Evolutionary conservation across 1,140 invertebrate species (phyloP), one percentile per base, ranked within the genome.

Genomic region (Drosophila neocordata): DNA sequence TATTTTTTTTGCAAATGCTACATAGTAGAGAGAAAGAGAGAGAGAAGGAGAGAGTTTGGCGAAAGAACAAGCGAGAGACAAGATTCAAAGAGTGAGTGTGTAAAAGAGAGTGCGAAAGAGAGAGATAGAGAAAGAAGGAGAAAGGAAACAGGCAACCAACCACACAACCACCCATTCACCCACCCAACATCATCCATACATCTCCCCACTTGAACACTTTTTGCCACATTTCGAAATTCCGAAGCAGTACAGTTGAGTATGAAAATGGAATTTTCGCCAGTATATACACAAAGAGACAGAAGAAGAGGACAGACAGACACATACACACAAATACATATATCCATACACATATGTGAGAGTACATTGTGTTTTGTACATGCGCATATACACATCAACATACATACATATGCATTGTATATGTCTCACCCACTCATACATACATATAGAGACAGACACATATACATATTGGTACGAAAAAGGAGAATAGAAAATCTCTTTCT

Each of bases 181-280:
- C 41, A 65, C 9, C 15, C 22, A 18, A 51, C 41, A 6, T 35
- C 37, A 6, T 41, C 37, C 35, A 62, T 64, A 73, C 60, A 52
- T 62, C 70, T 75, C 62, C 37, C 71, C 69, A 66, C 73, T 79
- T 74, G 79, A 82, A 82, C 74, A 82, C 74, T 80, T 74, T 82
- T 85, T 71, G 81, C 78, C 41, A 77, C 67, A 85, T 75, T 82
- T 85, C 78, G 75, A 85, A 48, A 85, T 85, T 85, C 82, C 82
- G 75, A 65, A 77, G 83, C 82, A 85, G 82, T 85, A 85, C 82
- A 85, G 82, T 85, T 85, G 82, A 87, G 82, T 85, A 85, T 87
- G 82, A 77, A 75, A 87, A 87, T 87, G 82, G 79, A 73, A 85
- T 85, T 85, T 85, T 85, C 79, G 52, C 70, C 60, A 63, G 60